Evolutionary conservation across 1,140 invertebrate genomes (phyloP), one percentile per base, ranked within the genome.

Genomic region (Dendroctonus ponderosae): DNA sequence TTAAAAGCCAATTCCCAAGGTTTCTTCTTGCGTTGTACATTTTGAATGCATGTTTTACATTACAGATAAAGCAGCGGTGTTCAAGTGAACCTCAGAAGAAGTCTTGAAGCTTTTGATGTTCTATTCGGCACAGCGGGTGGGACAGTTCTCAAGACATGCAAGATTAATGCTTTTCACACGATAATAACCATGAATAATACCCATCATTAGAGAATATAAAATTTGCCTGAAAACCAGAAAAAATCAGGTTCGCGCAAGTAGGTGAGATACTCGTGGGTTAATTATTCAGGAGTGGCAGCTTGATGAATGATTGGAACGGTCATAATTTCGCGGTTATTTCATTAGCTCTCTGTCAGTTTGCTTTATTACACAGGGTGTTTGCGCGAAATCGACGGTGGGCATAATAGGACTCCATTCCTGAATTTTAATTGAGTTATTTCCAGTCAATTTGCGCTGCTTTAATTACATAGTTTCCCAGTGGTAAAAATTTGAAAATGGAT

Each of bases 301-400:
- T 65, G 62, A 65, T 65, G 62, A 65, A 65, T 65, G 62, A 57
- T 65, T 44, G 38, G 52, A 41, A 46, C 53, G 51, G 62, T 39
- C 52, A 46, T 65, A 65, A 65, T 65, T 65, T 65, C 62, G 62
- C 62, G 42, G 53, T 54, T 65, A 65, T 65, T 65, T 65, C 62
- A 65, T 65, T 65, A 65, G 41, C 62, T 57, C 38, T 49, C 62
- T 65, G 62, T 65, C 62, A 65, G 53, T 49, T 65, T 57, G 62
- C 51, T 65, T 65, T 65, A 65, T 65, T 54, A 65, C 62, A 65
- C 62, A 41, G 62, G 62, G 62, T 65, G 62, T 65, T 65, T 14
- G 37, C 26, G 26, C 41, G 50, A 54, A 42, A 46, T 44, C 42
- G 39, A 39, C 43, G 53, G 62, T 57, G 52, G 62, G 42, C 26